phyloP scores from a whole-genome alignment of 2,797 vertebrate genomes.

The Aulostomus chinensis region DNA sequence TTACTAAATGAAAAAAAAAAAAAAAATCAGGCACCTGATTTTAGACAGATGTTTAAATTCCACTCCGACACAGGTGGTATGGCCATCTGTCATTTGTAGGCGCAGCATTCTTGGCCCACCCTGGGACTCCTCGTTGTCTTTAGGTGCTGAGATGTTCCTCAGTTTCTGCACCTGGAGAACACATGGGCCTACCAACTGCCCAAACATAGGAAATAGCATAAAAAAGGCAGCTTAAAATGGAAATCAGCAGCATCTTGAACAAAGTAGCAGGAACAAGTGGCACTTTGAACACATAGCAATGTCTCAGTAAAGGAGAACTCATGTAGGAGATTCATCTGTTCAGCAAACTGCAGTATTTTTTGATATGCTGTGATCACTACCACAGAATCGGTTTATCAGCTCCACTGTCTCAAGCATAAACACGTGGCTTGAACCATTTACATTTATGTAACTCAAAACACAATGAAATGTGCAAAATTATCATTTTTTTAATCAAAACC shows the following conservation, averaged over 20 bases:
- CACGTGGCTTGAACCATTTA: too few species aligned
- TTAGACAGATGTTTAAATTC: conserved; percentile 93
- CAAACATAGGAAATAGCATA: conserved; percentile 17
- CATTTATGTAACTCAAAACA: not conserved
- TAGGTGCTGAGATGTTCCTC: conserved; percentile 92
- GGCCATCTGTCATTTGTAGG: conserved; percentile 97
- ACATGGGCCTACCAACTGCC: conserved; percentile 93
- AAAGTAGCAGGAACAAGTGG: not conserved
- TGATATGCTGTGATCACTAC: too few species aligned
- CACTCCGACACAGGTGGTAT: conserved; percentile 89
- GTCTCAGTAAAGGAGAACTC: too few species aligned
- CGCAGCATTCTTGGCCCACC: conserved; percentile 94
- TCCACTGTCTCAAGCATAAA: not conserved
- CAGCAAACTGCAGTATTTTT: too few species aligned
- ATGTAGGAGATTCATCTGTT: too few species aligned
- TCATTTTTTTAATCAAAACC: too few species aligned
- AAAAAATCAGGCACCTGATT: conserved; percentile 83
- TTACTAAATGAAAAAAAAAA: not conserved
- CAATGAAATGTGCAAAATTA: too few species aligned
- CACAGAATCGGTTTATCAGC: not conserved
- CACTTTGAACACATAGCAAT: not conserved
- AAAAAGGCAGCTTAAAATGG: not conserved
- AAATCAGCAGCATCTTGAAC: not conserved
- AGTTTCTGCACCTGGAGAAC: conserved; percentile 97
- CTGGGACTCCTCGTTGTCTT: conserved; percentile 96